Conservation (phyloP, 2,888 invertebrate species). For the Perdita meconis region DNA sequence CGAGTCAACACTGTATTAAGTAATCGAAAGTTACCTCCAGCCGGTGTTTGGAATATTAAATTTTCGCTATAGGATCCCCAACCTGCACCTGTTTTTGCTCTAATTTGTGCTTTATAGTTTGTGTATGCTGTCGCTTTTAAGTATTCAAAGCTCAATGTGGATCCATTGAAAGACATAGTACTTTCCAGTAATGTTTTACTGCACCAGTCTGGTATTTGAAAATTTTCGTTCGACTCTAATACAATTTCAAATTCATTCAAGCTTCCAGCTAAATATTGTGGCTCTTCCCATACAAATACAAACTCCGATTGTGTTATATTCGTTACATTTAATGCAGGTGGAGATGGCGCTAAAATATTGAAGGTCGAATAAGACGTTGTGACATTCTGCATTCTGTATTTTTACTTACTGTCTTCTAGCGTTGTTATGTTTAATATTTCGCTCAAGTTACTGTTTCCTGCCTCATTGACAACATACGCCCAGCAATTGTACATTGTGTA, state of each 20-base stretch:
- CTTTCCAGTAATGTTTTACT: conserved; percentile 11
- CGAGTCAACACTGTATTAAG: no score
- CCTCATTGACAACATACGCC: conserved; percentile 64
- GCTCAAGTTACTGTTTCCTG: conserved; percentile 70
- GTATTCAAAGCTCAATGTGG: conserved; percentile 47
- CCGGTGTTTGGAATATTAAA: conserved; percentile 60
- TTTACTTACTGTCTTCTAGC: conserved; percentile 71
- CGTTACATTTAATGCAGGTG: conserved; percentile 58
- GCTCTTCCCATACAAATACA: conserved; percentile 72
- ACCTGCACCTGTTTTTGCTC: conserved; percentile 76
- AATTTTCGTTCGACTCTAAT: conserved; percentile 67
- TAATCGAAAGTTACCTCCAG: conserved; percentile 34
- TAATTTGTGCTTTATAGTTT: conserved; percentile 71
- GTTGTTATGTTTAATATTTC: conserved; percentile 60
- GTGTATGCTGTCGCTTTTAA: conserved; percentile 66
- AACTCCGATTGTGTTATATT: conserved; percentile 68
- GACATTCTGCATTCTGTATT: neutral
- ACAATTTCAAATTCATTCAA: conserved; percentile 70
- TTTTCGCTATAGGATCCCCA: conserved; percentile 70
- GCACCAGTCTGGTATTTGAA: conserved; percentile 73
- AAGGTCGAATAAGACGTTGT: no score
- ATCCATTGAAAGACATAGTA: conserved; percentile 52
- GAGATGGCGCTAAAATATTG: conserved; percentile 69
- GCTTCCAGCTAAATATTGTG: conserved; percentile 73
- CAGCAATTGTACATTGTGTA: conserved; percentile 75